phyloP scores from a whole-genome alignment of 2,888 invertebrate species.

The Abrostola triplasia region DNA sequence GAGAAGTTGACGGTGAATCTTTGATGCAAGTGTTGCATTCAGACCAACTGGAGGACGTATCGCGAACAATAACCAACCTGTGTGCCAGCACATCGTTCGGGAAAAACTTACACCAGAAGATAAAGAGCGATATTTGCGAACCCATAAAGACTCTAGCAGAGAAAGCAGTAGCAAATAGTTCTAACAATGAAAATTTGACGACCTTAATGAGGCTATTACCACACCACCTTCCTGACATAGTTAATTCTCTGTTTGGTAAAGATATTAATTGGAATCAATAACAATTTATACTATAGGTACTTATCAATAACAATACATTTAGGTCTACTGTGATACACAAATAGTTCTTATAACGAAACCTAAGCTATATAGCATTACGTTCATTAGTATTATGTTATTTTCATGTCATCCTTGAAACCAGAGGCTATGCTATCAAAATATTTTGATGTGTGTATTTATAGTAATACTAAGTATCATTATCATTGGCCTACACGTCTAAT shows the following conservation, averaged over 20 bases:
- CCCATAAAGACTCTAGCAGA: conserved; percentile 26
- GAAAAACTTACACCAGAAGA: conserved; percentile 14
- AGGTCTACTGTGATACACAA: no score
- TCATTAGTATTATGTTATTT: no score
- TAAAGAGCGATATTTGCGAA: conserved; percentile 27
- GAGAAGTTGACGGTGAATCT: conserved; percentile 35
- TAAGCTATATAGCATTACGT: no score
- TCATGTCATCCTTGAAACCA: no score
- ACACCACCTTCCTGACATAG: conserved; percentile 34
- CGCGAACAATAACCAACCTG: conserved; percentile 17
- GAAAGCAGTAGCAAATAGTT: conserved; percentile 16
- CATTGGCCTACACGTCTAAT: no score
- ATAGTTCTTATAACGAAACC: no score
- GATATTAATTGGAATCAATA: background rate
- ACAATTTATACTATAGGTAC: background rate
- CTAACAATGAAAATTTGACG: conserved; percentile 41
- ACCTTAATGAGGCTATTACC: conserved; percentile 37
- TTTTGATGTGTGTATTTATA: no score
- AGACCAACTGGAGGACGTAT: conserved; percentile 21
- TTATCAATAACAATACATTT: no score
- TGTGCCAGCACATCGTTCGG: conserved; percentile 25
- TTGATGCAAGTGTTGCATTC: conserved; percentile 40
- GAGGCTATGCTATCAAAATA: no score
- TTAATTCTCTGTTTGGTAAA: conserved; percentile 21
- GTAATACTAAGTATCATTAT: no score